A percentile compares a stretch with the other conserved stretches of the same genome.
Conservation (phyloP, 2,797 vertebrate species). For the Neostethus bicornis region DNA sequence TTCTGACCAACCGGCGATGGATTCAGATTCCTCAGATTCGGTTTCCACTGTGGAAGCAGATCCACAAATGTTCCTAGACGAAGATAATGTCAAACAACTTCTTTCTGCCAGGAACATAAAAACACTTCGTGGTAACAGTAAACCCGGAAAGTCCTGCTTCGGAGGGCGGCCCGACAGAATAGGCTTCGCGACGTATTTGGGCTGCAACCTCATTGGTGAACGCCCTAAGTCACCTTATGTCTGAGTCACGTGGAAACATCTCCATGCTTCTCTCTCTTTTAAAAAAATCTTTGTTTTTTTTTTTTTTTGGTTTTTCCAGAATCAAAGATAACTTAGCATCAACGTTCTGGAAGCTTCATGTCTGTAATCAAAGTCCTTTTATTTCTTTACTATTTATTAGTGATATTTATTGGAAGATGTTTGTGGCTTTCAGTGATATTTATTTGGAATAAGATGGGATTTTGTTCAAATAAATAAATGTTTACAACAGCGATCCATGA, state of each 20-base stretch:
- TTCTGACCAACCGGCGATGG: constrained; percentile 16
- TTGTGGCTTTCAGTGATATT: constrained; percentile 57
- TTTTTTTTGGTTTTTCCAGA: constrained; percentile 76
- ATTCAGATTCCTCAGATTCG: too few relatives aligned
- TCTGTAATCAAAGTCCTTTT: constrained; percentile 59
- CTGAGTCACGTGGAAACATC: neutral
- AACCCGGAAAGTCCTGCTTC: constrained; percentile 80
- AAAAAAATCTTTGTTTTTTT: constrained; percentile 23
- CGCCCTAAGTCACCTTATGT: constrained; percentile 66
- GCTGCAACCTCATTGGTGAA: constrained; percentile 76
- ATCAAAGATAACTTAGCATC: constrained; percentile 72
- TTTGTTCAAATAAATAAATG: constrained; percentile 75
- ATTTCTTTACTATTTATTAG: constrained; percentile 76
- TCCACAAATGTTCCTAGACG: constrained; percentile 28
- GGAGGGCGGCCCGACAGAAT: constrained; percentile 88
- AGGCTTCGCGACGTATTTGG: constrained; percentile 84
- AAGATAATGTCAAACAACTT: constrained; percentile 54
- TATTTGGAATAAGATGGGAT: constrained; percentile 51
- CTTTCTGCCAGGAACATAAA: constrained; percentile 73
- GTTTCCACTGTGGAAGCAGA: constrained; percentile 14
- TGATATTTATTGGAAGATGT: constrained; percentile 76
- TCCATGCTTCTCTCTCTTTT: neutral
- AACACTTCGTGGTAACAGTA: constrained; percentile 67
- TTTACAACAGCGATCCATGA: constrained; percentile 72
- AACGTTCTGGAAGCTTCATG: constrained; percentile 42